A percentile compares a stretch with the other conserved stretches of the same genome.
Conservation (phyloP, 1,140 invertebrate genomes). For the Hylyphantes graminicola region DNA sequence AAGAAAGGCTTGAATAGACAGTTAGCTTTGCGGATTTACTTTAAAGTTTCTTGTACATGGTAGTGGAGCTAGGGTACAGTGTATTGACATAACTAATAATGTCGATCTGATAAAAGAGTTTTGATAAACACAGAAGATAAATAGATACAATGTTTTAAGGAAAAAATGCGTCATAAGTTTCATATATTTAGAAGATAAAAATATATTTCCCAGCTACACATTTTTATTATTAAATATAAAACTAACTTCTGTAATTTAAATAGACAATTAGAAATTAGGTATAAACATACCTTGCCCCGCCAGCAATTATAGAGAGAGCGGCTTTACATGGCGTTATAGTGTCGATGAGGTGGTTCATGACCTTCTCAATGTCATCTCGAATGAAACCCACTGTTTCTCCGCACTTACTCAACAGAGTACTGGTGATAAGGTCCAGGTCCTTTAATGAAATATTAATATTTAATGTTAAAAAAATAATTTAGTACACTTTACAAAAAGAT, state of each 20-base stretch:
- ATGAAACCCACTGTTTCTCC: constrained; percentile 94
- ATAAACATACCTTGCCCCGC: constrained; percentile 73
- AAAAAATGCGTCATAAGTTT: no score
- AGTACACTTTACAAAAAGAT: not conserved
- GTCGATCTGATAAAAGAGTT: no score
- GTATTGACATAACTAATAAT: no score
- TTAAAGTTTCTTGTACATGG: no score
- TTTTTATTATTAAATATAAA: no score
- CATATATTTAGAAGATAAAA: no score
- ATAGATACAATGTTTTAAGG: no score
- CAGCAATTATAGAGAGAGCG: constrained; percentile 73
- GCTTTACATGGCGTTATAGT: constrained; percentile 74
- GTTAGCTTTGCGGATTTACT: no score
- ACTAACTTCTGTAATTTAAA: not conserved
- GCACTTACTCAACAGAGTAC: constrained; percentile 83
- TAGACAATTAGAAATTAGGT: not conserved
- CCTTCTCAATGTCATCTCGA: constrained; percentile 84
- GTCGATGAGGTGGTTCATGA: constrained; percentile 83
- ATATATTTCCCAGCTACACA: no score
- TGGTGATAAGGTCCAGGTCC: constrained; percentile 87
- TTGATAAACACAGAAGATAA: no score
- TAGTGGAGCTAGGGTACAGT: no score
- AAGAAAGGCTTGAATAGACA: no score
- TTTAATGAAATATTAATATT: constrained; percentile 65
- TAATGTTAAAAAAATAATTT: not conserved